phyloP scores from a whole-genome alignment of 2,113 vertebrate species.

The Erpornis zantholeuca region DNA sequence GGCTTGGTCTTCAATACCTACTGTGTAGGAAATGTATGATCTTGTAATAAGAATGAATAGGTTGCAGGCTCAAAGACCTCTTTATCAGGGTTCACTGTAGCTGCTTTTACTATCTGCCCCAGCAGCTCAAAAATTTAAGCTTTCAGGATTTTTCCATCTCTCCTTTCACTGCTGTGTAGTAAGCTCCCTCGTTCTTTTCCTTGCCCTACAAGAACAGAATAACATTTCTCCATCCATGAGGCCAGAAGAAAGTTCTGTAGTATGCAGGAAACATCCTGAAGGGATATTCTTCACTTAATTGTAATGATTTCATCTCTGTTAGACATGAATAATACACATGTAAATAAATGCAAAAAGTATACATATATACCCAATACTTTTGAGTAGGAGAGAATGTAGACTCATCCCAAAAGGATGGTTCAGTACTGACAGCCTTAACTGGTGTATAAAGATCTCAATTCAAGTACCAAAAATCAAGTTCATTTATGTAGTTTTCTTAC shows the following conservation, averaged over 20 bases:
- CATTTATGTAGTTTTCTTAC: not conserved
- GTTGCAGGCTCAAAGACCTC: not conserved
- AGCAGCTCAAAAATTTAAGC: not conserved
- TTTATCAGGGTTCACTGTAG: not conserved
- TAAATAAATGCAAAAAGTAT: not conserved
- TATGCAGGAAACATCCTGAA: not conserved
- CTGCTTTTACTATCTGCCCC: not conserved
- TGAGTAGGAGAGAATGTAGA: not conserved
- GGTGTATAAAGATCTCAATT: not conserved
- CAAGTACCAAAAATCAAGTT: not conserved
- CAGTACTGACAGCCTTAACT: not conserved
- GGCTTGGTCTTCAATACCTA: not conserved
- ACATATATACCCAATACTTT: not conserved
- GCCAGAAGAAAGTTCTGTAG: not conserved
- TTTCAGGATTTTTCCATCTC: not conserved
- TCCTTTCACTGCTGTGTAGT: not conserved
- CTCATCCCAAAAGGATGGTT: not conserved
- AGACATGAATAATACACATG: not conserved
- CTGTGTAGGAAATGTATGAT: not conserved
- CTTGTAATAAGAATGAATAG: not conserved
- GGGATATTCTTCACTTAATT: not conserved
- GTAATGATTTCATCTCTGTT: not conserved
- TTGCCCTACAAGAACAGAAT: not conserved
- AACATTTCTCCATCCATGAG: not conserved
- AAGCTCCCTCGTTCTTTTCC: not conserved